Evolutionary conservation across 2,113 vertebrate genomes (phyloP), one percentile per base, ranked within the genome.

Genomic region (Calidris pugnax): DNA sequence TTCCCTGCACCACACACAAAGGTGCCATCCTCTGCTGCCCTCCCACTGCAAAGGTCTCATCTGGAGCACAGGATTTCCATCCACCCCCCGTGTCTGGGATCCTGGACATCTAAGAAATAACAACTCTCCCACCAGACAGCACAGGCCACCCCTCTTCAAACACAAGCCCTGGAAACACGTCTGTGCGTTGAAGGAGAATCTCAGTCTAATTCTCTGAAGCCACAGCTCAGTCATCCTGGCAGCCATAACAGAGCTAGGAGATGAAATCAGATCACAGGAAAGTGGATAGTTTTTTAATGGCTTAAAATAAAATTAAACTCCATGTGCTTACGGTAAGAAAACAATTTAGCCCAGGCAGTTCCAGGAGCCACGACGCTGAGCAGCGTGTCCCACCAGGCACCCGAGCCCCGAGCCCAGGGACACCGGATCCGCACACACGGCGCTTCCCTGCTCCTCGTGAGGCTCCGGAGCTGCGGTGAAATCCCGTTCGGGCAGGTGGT

Each of bases 301-400:
- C 55, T 92, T 82, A 47, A 82, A 81, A 79, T 74, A 90, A 83
- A 93, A 93, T 85, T 71, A 86, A 93, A 84, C 24, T 48, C 56
- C 21, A n/a, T 0, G 14, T 64, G 76, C 64, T 90, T 86, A 92
- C 1, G 10, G 89, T 39, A 87, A 92, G 59, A 69, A 43, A 92
- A 24, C 73, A 71, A 39, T 35, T 71, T 12, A 63, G n/a, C 20
- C 4, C 0, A 4, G 75, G 48, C 48, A 55, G 37, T 19, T 73
- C 23, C 59, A 80, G 50, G 32, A 89, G 91, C 72, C 28, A 14
- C 1, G 2, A 3, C 4, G 20, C 68, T 32, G 59, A 1, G 8
- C 26, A 7, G 35, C 9, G 6, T 4, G 23, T 85, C 81, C 94
- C 27, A 3, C 43, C 83, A 87, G 83, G 35, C 45, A 39, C 6